Base-by-base conservation (phyloP, 2,797 vertebrate genomes). In the Chaetophractus vellerosus region DNA sequence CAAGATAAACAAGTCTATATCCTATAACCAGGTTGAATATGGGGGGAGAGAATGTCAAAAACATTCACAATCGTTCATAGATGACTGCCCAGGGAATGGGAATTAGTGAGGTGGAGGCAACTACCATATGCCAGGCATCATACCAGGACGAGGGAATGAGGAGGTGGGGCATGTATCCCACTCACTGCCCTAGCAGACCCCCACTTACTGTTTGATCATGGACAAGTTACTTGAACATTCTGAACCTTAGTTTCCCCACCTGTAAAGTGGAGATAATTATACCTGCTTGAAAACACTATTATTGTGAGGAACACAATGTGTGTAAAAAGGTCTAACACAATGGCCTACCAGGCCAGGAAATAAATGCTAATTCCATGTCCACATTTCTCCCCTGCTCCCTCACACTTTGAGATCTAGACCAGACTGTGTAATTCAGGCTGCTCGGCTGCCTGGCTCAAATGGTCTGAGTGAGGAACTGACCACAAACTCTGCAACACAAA, bases 291-390 rank as follows among this genome's bases (percentile, higher is more conserved):
- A 88, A 92, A 72, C 18, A 23, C 38, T 50, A 11, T 36, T 21
- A 16, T 45, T 24, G 74, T n/a, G 7, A n/a, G 14, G 14, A 83
- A 88, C 4, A 21, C 71, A 31, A 38, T 5, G 15, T 24, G 5
- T 3, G 21, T 9, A 24, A 74, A 59, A 31, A 38, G 48, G 14
- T 71, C 41, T 57, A 15, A 33, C 57, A 9, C 38, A 36, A 57
- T 1, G 28, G 12, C 41, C 50, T 19, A 55, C 2, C 0, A 18
- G 63, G 7, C 68, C 41, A 16, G 36, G 74, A 6, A 33, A 75
- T 75, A 31, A 45, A 45, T 18, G 52, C 0, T 5, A 19, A 31
- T 57, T 38, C 3, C 2, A 0, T 6, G 16, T 11, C 50, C n/a
- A 19, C 33, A 2, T 33, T 45, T 48, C 50, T 76, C 9, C 36